Evolutionary conservation across 2,113 vertebrate genomes (phyloP), one percentile per base, ranked within the genome.

Genomic region (Todiramphus chloris): DNA sequence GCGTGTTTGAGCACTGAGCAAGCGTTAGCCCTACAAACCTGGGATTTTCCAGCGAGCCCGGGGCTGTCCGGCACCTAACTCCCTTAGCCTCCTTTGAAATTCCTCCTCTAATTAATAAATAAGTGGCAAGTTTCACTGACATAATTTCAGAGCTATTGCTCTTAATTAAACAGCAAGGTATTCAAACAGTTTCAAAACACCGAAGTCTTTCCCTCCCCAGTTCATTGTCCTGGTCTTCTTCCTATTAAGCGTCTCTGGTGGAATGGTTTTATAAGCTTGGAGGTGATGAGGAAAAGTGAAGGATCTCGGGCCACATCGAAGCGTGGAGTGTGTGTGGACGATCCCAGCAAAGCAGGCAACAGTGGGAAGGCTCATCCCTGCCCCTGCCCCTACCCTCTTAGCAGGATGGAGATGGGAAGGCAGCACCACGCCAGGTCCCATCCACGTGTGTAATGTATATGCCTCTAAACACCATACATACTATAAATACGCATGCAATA

Each of bases 31-130:
- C 2, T 87, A 62, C 44, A 63, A 93, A 89, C 83, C 63, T 63
- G 95, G 95, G 96, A 84, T 95, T 97, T 96, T 96, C 96, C 95
- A 90, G 69, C n/a, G 5, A 96, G 93, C 94, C 92, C 0, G 83
- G 74, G 96, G 96, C 95, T 93, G 92, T 55, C 93, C 90, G 1
- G 92, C 85, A 74, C 75, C 94, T 44, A 64, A n/a, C 77, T 93
- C 94, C 73, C 7, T 1, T 15, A 44, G 9, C 74, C 77, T 82
- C 39, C 84, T 95, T 92, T 94, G 89, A 97, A 96, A 97, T 94
- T 89, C 94, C 77, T 90, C 74, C 69, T 83, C 90, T 96, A 93
- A 96, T 96, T 96, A 96, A 95, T 94, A 94, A 92, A 84, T 79
- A 94, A 95, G 86, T 58, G 80, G 80, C 86, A 82, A 89, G 92